Percentiles rank a stretch among this genome's conserved stretches.
Conservation (phyloP, 1,140 invertebrate genomes). For the Tetramorium simillimum region DNA sequence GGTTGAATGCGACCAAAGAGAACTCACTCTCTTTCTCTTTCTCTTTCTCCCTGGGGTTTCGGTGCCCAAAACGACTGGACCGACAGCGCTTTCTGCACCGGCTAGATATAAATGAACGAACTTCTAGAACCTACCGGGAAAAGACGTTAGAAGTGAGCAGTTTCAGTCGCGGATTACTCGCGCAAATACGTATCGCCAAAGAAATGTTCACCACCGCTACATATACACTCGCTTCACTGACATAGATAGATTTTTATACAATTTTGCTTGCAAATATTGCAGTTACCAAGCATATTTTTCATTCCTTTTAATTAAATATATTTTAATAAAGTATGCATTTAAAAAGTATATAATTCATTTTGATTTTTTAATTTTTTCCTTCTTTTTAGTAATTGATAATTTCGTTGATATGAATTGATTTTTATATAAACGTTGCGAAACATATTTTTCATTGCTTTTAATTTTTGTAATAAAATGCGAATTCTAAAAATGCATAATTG, state of each 20-base stretch:
- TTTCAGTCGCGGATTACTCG: constrained; percentile 24
- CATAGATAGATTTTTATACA: not conserved
- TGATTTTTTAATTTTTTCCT: not conserved
- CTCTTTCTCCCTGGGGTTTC: constrained; percentile 33
- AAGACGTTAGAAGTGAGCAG: constrained; percentile 63
- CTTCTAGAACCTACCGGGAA: constrained; percentile 63
- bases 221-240: not conserved
- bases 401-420: no score
- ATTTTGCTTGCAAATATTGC: not conserved
- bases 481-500: no score
- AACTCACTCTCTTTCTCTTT: constrained; percentile 46
- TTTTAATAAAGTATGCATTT: not conserved
- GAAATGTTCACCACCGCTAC: constrained; percentile 49
- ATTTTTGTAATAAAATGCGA: no score
- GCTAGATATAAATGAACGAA: constrained; percentile 75
- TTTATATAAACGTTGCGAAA: no score
- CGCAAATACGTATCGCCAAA: constrained; percentile 36
- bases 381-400: no score
- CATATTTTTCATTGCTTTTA: no score
- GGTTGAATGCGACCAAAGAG: constrained; percentile 65
- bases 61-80: constrained; percentile 67
- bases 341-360: not conserved
- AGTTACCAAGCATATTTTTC: not conserved
- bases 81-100: constrained; percentile 63
- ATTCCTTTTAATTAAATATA: not conserved